Conservation (phyloP, 2,888 invertebrate genomes). For the Nephrotoma appendiculata region DNA sequence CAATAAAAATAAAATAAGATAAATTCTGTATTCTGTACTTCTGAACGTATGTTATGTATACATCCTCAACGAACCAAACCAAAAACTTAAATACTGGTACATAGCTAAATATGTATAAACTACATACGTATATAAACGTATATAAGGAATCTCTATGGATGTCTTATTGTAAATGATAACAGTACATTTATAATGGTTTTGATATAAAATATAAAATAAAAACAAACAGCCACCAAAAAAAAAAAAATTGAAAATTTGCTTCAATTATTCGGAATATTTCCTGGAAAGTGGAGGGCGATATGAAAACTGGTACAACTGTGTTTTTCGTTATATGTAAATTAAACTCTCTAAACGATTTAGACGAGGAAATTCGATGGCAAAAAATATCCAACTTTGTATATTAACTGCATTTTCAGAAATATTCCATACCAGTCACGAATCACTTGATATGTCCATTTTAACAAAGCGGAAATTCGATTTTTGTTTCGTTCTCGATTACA, state of each 20-base stretch:
- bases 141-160: background rate
- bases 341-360: background rate
- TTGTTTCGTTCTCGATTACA: background rate
- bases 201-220: background rate
- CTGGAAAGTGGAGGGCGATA: background rate
- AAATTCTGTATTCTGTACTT: background rate
- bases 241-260: background rate
- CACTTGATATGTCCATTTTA: background rate
- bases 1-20: background rate
- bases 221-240: background rate
- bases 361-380: background rate
- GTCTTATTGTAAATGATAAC: background rate
- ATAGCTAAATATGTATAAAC: background rate
- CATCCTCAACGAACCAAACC: background rate
- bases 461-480: background rate
- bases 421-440: background rate
- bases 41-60: background rate
- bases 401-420: background rate
- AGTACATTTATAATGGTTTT: background rate
- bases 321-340: background rate
- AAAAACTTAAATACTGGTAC: background rate
- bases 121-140: background rate
- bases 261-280: background rate
- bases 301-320: background rate
- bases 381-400: background rate